Evolutionary conservation across 2,888 invertebrate species (phyloP), one percentile per base, ranked within the genome.

Genomic region (Trilocha varians): DNA sequence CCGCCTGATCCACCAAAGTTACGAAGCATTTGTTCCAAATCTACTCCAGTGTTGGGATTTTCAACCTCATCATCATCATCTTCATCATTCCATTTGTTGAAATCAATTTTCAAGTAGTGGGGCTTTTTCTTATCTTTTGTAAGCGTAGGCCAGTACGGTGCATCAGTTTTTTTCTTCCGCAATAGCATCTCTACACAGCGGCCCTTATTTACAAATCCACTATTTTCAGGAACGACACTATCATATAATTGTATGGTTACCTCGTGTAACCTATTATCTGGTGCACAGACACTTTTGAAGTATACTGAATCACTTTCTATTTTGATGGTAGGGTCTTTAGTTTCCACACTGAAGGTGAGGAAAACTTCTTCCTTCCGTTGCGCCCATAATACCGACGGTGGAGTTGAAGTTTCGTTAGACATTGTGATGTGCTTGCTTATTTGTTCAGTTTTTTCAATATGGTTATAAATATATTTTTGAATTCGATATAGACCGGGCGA

Each of bases 1-100:
- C 62, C 67, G 0, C 58, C 60, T 40, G 25, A 2, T 36, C 90
- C 90, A 43, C 91, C 91, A 91, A 93, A 92, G 52, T 90, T 88
- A 54, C 89, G 87, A 84, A 93, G 90, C 90, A 93, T 91, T 80
- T 91, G 90, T 68, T 89, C 89, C 46, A 91, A 80, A 64, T 91
- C 90, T n/a, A n/a, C n/a, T n/a, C n/a, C n/a, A n/a, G n/a, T n/a
- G 39, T 84, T 84, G 40, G 80, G 53, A 43, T 61, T 83, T 35
- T 68, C 70, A 42, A 53, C 70, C 44, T 72, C 89, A 55, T 95
- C 96, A 41, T 94, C 95, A 48, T 98, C 98, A 65, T 96, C 96
- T 79, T 99, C 98, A 84, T 98, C 98, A 82, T 91, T 92, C 98
- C 98, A 99, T 85, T 97, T 97, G 72, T 96, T 95, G 75, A 99